phyloP scores from a whole-genome alignment of 2,888 invertebrate species.

The Ormyrus pomaceus region DNA sequence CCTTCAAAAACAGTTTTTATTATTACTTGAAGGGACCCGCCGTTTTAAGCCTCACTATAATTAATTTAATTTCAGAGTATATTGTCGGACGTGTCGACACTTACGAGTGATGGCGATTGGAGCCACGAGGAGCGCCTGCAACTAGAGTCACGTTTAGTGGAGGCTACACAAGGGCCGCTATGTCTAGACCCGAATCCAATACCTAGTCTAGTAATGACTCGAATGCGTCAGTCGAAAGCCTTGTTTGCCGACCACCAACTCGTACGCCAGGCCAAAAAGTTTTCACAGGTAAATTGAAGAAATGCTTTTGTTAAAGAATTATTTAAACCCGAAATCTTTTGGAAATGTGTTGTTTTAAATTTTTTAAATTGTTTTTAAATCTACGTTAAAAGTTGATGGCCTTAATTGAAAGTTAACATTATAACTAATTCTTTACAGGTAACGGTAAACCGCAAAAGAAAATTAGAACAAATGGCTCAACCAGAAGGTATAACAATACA shows the following conservation, averaged over 20 bases:
- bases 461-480: conserved; percentile 89
- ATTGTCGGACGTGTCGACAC: conserved; percentile 74
- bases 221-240: conserved; percentile 85
- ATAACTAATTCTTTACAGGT: conserved; percentile 74
- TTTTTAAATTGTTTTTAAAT: too few relatives aligned
- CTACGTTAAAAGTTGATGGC: too few relatives aligned
- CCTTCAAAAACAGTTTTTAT: too few relatives aligned
- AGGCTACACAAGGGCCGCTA: conserved; percentile 90
- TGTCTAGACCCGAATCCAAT: conserved; percentile 93
- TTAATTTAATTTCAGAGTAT: conserved; percentile 63
- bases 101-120: conserved; percentile 78
- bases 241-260: conserved; percentile 86
- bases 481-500: conserved; percentile 87
- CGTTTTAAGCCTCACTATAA: too few relatives aligned
- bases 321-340: too few relatives aligned
- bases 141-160: conserved; percentile 90
- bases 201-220: conserved; percentile 86
- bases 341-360: too few relatives aligned
- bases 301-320: background rate
- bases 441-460: conserved; percentile 90
- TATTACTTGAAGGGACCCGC: too few relatives aligned
- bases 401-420: too few relatives aligned
- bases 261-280: conserved; percentile 85
- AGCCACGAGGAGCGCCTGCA: conserved; percentile 85
- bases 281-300: conserved; percentile 81